Conservation (phyloP, 2,113 vertebrate genomes). For the Psammodynastes pulverulentus region DNA sequence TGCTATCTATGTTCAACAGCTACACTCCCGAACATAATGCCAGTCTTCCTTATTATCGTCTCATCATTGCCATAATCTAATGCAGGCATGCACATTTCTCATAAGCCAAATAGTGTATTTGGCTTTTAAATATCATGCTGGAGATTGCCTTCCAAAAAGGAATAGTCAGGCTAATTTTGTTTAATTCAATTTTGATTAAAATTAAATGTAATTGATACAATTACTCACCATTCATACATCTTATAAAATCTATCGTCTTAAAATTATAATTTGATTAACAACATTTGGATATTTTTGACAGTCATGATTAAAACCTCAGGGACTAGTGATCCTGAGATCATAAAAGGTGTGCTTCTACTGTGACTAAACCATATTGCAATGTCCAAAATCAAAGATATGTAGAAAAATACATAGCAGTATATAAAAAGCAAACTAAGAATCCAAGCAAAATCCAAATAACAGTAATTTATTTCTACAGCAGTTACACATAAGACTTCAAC, state of each 20-base stretch:
- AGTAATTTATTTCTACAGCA: not conserved
- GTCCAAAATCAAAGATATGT: not conserved
- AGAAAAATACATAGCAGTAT: not conserved
- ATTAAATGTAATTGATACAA: not conserved
- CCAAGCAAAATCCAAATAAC: not conserved
- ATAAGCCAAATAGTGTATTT: not conserved
- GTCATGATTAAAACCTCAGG: not conserved
- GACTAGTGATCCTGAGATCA: not conserved
- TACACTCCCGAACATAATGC: not conserved
- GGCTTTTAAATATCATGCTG: not conserved
- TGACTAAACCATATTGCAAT: not conserved
- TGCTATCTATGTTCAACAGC: not conserved
- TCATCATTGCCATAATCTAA: not conserved
- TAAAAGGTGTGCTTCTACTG: not conserved
- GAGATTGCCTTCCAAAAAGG: not conserved
- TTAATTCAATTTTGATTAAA: not conserved
- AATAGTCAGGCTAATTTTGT: not conserved
- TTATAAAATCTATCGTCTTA: not conserved
- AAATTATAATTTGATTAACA: not conserved
- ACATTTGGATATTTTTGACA: not conserved
- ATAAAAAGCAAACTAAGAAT: not conserved
- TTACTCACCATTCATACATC: not conserved
- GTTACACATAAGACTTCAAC: not conserved
- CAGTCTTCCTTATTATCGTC: not conserved
- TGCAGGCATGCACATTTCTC: not conserved